Evolutionary conservation across 1,140 invertebrate genomes (phyloP).

Genomic region (Macrotrachela quadricornifera): DNA sequence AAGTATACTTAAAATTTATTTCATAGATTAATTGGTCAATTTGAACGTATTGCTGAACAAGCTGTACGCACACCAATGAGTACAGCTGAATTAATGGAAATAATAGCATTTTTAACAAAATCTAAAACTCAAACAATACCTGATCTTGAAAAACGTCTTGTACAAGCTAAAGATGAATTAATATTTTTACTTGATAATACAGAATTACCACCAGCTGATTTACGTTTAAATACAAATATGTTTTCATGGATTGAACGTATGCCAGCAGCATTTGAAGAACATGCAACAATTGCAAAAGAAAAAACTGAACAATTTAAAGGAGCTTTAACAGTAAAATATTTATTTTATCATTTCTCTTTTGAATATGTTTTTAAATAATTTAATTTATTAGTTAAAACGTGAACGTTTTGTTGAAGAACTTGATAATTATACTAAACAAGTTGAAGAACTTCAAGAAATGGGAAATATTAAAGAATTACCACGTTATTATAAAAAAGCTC

Average conservation of each 20-base stretch:
- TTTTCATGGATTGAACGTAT: constrained; percentile 65
- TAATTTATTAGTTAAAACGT: constrained; percentile 22
- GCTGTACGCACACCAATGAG: constrained; percentile 53
- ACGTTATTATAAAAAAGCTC: constrained; percentile 59
- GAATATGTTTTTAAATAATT: neutral
- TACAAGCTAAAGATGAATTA: constrained; percentile 38
- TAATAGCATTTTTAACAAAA: constrained; percentile 50
- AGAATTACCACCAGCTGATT: constrained; percentile 51
- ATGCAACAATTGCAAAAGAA: constrained; percentile 49
- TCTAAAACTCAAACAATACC: constrained; percentile 46
- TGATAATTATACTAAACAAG: constrained; percentile 51
- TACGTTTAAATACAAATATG: constrained; percentile 49
- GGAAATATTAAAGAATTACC: constrained; percentile 63
- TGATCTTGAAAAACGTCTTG: constrained; percentile 51
- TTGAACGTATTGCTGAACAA: constrained; percentile 53
- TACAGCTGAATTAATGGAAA: constrained; percentile 58
- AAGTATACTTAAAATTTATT: constrained; percentile 1
- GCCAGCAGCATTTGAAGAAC: constrained; percentile 54
- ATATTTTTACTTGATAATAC: constrained; percentile 57
- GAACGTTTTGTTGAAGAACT: constrained; percentile 53
- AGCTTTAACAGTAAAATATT: constrained; percentile 43
- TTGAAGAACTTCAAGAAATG: constrained; percentile 63
- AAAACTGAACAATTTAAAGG: constrained; percentile 71
- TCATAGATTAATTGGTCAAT: constrained; percentile 56
- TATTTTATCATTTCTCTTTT: neutral